These are phyloP conservation scores for Rhinopomastus cyanomelas DNA, from an alignment of 2,113 vertebrate genomes.

Conservation along the genomic window DNA sequence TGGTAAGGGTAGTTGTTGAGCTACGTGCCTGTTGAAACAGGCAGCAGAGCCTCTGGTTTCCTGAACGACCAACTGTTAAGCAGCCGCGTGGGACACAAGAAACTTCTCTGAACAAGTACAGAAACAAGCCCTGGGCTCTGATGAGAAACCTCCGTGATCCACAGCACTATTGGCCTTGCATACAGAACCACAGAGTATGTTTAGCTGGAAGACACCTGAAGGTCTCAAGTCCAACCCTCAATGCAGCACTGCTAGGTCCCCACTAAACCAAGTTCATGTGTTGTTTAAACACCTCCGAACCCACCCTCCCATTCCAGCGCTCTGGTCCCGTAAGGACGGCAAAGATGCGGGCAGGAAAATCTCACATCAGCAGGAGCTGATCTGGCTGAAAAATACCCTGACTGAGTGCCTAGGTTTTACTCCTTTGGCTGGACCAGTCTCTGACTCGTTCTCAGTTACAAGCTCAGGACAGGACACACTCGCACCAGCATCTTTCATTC, in stretches of 20 bases:
- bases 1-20: neutral
- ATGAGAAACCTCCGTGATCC: neutral
- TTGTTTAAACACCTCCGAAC: no score
- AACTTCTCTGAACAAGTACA: neutral
- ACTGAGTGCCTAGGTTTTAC: neutral
- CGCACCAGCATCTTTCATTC: neutral
- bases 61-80: neutral
- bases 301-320: neutral
- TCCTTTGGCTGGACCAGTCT: neutral
- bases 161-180: fast-evolving
- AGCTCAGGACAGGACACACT: neutral
- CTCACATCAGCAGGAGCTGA: neutral
- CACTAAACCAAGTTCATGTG: no score
- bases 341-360: neutral
- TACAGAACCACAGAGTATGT: no score
- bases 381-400: neutral
- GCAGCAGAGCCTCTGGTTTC: neutral
- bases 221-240: no score
- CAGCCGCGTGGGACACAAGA: no score
- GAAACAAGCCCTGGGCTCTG: neutral
- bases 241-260: no score
- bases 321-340: neutral
- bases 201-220: no score
- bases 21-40: fast-evolving
- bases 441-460: fast-evolving